A percentile compares a stretch with the other conserved stretches of the same genome.
phyloP scores from a whole-genome alignment of 2,113 vertebrate species.

The Alligator sinensis region DNA sequence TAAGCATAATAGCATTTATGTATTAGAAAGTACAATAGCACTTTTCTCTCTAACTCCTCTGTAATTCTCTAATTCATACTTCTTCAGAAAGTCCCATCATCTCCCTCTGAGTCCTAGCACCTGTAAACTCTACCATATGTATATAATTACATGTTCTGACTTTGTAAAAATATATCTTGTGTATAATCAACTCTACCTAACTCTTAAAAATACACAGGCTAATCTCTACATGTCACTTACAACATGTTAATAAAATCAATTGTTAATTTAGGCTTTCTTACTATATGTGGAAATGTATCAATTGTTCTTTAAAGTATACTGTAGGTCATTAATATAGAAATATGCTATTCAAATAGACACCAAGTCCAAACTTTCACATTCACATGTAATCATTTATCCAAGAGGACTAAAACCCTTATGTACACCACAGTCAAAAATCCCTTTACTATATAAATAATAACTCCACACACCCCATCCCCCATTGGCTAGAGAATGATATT shows the following conservation, averaged over 20 bases:
- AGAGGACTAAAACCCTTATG: too few species aligned
- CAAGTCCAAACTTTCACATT: too few species aligned
- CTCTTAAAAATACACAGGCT: background rate
- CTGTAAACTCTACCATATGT: background rate
- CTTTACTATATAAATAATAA: too few species aligned
- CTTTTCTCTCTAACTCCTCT: background rate
- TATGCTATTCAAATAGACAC: too few species aligned
- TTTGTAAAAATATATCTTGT: background rate
- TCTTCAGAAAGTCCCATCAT: rapidly evolving
- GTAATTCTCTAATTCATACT: background rate
- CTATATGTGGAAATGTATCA: background rate
- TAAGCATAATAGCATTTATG: background rate
- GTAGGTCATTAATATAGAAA: too few species aligned
- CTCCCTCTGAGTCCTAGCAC: background rate
- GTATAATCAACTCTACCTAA: background rate
- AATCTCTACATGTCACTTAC: background rate
- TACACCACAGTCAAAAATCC: too few species aligned
- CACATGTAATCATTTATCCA: too few species aligned
- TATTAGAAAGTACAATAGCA: background rate
- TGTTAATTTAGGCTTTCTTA: background rate
- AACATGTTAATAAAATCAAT: background rate
- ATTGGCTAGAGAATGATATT: too few species aligned
- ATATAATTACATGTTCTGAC: background rate
- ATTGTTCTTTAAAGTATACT: background rate
- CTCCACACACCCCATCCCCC: too few species aligned